Conservation (phyloP, 1,140 invertebrate genomes). For the Parasteatoda tepidariorum region DNA sequence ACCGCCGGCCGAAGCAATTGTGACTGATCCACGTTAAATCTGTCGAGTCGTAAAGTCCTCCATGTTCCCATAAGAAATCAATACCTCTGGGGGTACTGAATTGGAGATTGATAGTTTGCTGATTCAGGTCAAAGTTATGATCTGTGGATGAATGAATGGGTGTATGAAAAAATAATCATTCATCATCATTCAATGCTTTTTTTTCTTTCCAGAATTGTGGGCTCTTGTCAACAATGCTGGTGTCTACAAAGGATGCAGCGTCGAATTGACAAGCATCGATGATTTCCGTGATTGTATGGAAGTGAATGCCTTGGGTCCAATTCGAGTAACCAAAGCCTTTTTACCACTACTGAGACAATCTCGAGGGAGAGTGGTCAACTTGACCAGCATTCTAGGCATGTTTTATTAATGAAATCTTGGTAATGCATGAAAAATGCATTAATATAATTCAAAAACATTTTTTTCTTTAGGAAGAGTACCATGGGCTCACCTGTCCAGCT, state of each 20-base stretch:
- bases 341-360: conserved; percentile 81
- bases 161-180: no score
- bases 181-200: neutral
- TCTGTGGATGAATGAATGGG: no score
- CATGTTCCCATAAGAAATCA: no score
- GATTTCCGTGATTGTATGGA: conserved; percentile 65
- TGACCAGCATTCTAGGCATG: conserved; percentile 71
- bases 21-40: no score
- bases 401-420: no score
- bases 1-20: no score
- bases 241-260: conserved; percentile 69
- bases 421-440: no score
- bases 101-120: no score
- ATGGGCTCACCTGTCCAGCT: conserved; percentile 12
- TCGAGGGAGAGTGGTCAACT: conserved; percentile 72
- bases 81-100: no score
- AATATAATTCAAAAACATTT: neutral
- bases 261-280: conserved; percentile 70
- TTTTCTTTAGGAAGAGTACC: conserved; percentile 19
- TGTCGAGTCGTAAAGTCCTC: no score
- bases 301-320: conserved; percentile 78
- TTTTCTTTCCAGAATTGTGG: conserved; percentile 74
- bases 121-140: no score
- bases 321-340: conserved; percentile 75
- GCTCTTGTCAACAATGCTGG: conserved; percentile 89